These are phyloP conservation scores for Sesamia nonagrioides DNA, from an alignment of 1,140 invertebrate genomes.

Conservation along the genomic window DNA sequence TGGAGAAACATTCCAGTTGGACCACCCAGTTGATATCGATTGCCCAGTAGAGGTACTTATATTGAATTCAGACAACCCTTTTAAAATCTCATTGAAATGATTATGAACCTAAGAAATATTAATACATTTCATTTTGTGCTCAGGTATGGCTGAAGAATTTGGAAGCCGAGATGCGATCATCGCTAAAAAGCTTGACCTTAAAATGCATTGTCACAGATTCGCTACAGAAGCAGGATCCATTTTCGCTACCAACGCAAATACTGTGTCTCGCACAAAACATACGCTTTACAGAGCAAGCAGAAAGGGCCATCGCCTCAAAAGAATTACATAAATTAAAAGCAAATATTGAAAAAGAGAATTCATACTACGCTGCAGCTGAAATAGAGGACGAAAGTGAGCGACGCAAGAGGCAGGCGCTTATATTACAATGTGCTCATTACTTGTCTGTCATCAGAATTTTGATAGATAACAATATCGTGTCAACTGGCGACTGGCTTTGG, in stretches of 20 bases:
- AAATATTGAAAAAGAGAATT: conserved; percentile 77
- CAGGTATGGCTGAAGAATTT: conserved; percentile 94
- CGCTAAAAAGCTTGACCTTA: conserved; percentile 90
- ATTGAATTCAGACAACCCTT: neutral
- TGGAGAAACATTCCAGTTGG: conserved; percentile 96
- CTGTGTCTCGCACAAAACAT: conserved; percentile 91
- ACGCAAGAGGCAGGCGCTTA: conserved; percentile 92
- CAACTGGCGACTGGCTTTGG: conserved; percentile 95
- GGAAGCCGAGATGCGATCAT: conserved; percentile 94
- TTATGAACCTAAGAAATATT: neutral
- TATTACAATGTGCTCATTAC: conserved; percentile 98
- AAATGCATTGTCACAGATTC: conserved; percentile 90
- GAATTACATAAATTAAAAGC: conserved; percentile 87
- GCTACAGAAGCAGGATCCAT: conserved; percentile 90
- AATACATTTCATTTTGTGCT: conserved; percentile 54
- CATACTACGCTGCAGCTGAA: conserved; percentile 75
- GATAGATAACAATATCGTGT: conserved; percentile 90
- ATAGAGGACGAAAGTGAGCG: conserved; percentile 86
- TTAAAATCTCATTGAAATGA: neutral
- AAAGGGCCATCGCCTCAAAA: conserved; percentile 92
- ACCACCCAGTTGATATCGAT: conserved; percentile 92
- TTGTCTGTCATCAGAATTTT: conserved; percentile 94
- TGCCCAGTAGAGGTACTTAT: conserved; percentile 92
- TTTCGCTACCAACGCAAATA: conserved; percentile 95
- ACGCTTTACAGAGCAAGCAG: conserved; percentile 94